phyloP scores from a whole-genome alignment of 2,113 vertebrate species.

The Halichoerus grypus region DNA sequence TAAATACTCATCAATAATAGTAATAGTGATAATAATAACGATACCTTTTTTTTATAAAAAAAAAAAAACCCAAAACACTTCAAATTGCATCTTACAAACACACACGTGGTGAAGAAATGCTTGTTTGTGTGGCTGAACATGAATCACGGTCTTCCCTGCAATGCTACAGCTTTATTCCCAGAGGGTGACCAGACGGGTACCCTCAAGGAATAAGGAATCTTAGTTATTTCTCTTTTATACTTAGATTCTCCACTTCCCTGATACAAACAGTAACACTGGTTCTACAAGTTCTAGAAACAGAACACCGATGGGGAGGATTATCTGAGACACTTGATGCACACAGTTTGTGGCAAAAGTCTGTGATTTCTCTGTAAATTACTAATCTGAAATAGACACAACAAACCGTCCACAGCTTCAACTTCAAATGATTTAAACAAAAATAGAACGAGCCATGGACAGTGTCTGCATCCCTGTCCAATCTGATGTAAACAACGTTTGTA shows the following conservation, averaged over 20 bases:
- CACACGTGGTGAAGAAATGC: slow-evolving; percentile 63
- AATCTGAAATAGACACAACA: slow-evolving; percentile 87
- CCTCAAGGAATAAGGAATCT: slow-evolving; percentile 6
- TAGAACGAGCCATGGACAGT: slow-evolving; percentile 88
- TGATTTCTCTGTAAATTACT: slow-evolving; percentile 85
- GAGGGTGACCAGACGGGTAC: background rate
- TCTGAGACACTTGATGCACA: slow-evolving; percentile 77
- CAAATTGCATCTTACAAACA: slow-evolving; percentile 79
- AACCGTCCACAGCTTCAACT: slow-evolving; percentile 88
- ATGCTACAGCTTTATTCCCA: slow-evolving; percentile 58
- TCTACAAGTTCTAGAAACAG: slow-evolving; percentile 84
- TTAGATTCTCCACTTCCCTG: slow-evolving; percentile 83
- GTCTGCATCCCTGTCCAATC: slow-evolving; percentile 90
- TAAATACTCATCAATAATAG: slow-evolving; percentile 81
- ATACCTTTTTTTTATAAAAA: slow-evolving; percentile 1
- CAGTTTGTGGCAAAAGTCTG: slow-evolving; percentile 85
- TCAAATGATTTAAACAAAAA: slow-evolving; percentile 90
- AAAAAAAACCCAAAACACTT: slow-evolving; percentile 33
- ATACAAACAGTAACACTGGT: slow-evolving; percentile 68
- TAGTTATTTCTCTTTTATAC: slow-evolving; percentile 75
- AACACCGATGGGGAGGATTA: slow-evolving; percentile 83
- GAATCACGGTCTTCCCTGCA: slow-evolving; percentile 71
- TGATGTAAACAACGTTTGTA: slow-evolving; percentile 92
- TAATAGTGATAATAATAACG: slow-evolving; percentile 80
- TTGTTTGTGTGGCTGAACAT: slow-evolving; percentile 61